Evolutionary conservation across 2,888 invertebrate genomes (phyloP), one percentile per base, ranked within the genome.

Genomic region (Cantharis lateralis): DNA sequence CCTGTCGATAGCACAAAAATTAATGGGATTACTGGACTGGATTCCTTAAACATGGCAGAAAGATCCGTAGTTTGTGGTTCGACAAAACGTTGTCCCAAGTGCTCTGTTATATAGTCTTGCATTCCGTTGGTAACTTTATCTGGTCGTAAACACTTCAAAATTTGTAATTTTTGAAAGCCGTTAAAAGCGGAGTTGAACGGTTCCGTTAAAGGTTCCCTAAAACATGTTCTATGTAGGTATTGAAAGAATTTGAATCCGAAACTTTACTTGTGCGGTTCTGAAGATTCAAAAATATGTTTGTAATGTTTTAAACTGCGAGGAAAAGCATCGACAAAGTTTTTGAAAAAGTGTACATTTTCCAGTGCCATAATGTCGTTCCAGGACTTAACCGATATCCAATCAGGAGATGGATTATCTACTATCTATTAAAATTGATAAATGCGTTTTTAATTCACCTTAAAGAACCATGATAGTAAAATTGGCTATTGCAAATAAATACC

Each of bases 1-100:
- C 97, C 97, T 0, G 96, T 94, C 2, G 96, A 96, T 0, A 98
- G 89, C 15, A 98, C 94, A 85, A 98, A 97, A 74, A 98, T 93
- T 72, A 98, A 90, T 0, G 97, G 97, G 0, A 94, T 93, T 1
- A 91, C 89, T 0, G 93, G 91, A 73, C 93, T 93, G 0, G 96
- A 95, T 86, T 97, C 96, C 0, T 91, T 93, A 88, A 92, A 97
- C 80, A 96, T 92, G 75, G 94, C 93, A 0, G 93, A 91, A 76
- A 98, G 90, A 86, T 96, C 95, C 24, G 95, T 94, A 2, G 95
- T 93, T 80, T 96, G 96, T 0, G 97, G 96, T 84, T 95, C 94
- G 68, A 97, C 93, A 87, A 95, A 98, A 81, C 93, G 91, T 10
- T 90, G 90, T 0, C 97, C 97, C 79, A 97, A 89, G 64, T 94